A percentile compares a stretch with the other conserved stretches of the same genome.
Conservation (phyloP, 2,888 invertebrate species). For the Eumacrocentrus americanus region DNA sequence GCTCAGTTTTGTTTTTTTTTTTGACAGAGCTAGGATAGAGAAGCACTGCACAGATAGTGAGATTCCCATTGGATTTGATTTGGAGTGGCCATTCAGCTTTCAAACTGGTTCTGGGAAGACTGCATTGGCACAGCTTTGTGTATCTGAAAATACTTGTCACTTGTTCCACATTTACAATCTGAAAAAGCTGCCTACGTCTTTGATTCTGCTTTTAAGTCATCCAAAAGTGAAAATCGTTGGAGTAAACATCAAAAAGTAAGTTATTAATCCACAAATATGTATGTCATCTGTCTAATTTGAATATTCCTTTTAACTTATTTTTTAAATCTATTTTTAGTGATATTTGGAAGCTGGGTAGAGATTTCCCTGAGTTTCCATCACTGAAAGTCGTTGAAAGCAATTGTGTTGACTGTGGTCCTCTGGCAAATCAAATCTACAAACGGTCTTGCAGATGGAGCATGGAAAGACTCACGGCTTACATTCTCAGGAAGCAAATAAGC, state of each 20-base stretch:
- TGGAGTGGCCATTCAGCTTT: constrained; percentile 70
- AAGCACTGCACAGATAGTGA: constrained; percentile 48
- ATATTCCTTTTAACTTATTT: constrained; percentile 2
- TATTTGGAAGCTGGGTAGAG: constrained; percentile 68
- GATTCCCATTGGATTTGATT: constrained; percentile 69
- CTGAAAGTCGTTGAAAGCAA: constrained; percentile 64
- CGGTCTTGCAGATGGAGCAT: constrained; percentile 68
- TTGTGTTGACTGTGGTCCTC: constrained; percentile 67
- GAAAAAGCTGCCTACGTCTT: constrained; percentile 65
- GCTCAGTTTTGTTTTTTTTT: no score
- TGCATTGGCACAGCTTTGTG: constrained; percentile 69
- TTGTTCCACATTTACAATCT: constrained; percentile 67
- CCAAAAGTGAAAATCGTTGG: constrained; percentile 68
- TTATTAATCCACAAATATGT: neutral
- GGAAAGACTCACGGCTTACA: constrained; percentile 64
- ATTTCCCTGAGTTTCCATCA: constrained; percentile 66
- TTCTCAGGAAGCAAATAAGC: constrained; percentile 64
- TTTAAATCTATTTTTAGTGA: constrained; percentile 62
- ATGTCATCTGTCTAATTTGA: neutral
- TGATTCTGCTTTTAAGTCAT: constrained; percentile 65
- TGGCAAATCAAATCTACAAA: constrained; percentile 65
- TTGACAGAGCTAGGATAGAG: constrained; percentile 56
- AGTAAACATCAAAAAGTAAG: constrained; percentile 70
- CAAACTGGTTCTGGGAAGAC: constrained; percentile 68
- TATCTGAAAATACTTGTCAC: constrained; percentile 64